Evolutionary conservation across 2,113 vertebrate species (phyloP).

Genomic region (Megaleporinus macrocephalus): DNA sequence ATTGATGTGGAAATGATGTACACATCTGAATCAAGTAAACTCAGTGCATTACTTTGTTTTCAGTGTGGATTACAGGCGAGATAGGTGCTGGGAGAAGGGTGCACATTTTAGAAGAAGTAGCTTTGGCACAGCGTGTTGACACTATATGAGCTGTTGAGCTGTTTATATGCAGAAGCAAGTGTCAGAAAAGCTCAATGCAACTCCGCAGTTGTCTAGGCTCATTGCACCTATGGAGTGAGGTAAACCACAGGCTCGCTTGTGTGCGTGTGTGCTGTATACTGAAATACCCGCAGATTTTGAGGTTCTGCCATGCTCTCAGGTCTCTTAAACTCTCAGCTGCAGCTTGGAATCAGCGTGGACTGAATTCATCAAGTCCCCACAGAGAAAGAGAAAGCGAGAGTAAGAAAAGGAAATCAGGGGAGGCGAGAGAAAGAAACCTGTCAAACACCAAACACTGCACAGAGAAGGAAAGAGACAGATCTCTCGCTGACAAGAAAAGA

Average conservation of each 20-base stretch:
- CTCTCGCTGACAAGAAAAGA: neutral
- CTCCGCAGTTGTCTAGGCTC: slow-evolving; percentile 8
- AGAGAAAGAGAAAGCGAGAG: neutral
- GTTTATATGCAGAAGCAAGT: slow-evolving; percentile 39
- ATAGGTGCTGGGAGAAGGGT: neutral
- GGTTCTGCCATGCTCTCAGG: slow-evolving; percentile 6
- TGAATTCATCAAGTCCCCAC: slow-evolving; percentile 31
- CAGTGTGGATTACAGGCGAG: neutral
- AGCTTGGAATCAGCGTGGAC: slow-evolving; percentile 27
- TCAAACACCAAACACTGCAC: neutral
- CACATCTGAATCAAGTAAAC: neutral
- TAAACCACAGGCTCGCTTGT: slow-evolving; percentile 18
- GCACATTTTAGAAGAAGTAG: neutral
- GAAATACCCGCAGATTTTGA: slow-evolving; percentile 16
- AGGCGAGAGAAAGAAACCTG: neutral
- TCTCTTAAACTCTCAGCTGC: slow-evolving; percentile 32
- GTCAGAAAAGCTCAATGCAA: slow-evolving; percentile 37
- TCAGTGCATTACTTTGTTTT: neutral
- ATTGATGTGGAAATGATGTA: neutral
- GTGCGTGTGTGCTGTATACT: neutral
- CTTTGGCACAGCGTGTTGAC: slow-evolving; percentile 24
- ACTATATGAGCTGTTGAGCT: slow-evolving; percentile 13
- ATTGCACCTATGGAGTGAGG: slow-evolving; percentile 20
- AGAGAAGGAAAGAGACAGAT: slow-evolving; percentile 18
- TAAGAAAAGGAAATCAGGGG: neutral